Evolutionary conservation across 1,140 invertebrate genomes (phyloP).

Genomic region (Lanistes nyassanus): DNA sequence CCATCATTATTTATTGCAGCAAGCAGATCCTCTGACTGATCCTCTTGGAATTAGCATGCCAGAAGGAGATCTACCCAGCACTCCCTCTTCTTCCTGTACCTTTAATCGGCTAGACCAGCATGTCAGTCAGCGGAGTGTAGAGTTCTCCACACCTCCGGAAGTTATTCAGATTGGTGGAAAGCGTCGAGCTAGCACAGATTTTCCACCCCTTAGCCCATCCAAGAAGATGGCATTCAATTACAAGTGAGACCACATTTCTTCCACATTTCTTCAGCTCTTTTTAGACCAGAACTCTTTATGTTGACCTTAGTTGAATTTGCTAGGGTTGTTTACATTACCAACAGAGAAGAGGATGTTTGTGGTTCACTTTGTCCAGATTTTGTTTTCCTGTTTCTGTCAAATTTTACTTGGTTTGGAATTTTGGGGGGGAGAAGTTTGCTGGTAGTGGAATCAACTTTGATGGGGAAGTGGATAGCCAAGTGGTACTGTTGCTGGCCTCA

Average conservation of each 20-base stretch:
- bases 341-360: too few relatives aligned
- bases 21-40: slow-evolving; percentile 76
- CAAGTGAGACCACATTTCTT: slow-evolving; percentile 50
- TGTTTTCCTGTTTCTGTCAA: too few relatives aligned
- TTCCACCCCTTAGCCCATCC: slow-evolving; percentile 43
- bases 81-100: slow-evolving; percentile 9
- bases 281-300: too few relatives aligned
- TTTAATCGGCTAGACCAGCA: slow-evolving; percentile 39
- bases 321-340: too few relatives aligned
- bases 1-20: background rate
- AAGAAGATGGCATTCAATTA: slow-evolving; percentile 56
- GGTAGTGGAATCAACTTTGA: too few relatives aligned
- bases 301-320: too few relatives aligned
- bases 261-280: too few relatives aligned
- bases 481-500: too few relatives aligned
- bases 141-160: slow-evolving; percentile 36
- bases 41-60: slow-evolving; percentile 84
- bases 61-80: slow-evolving; percentile 64
- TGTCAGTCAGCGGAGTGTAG: slow-evolving; percentile 52
- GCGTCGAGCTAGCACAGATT: slow-evolving; percentile 54
- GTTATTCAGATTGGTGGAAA: slow-evolving; percentile 39
- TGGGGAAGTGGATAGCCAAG: too few relatives aligned
- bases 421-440: too few relatives aligned
- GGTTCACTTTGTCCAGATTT: too few relatives aligned
- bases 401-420: too few relatives aligned